Percentiles rank a stretch among this genome's conserved stretches.
phyloP scores from a whole-genome alignment of 2,888 invertebrate species.

The Polyommatus iphigenia region DNA sequence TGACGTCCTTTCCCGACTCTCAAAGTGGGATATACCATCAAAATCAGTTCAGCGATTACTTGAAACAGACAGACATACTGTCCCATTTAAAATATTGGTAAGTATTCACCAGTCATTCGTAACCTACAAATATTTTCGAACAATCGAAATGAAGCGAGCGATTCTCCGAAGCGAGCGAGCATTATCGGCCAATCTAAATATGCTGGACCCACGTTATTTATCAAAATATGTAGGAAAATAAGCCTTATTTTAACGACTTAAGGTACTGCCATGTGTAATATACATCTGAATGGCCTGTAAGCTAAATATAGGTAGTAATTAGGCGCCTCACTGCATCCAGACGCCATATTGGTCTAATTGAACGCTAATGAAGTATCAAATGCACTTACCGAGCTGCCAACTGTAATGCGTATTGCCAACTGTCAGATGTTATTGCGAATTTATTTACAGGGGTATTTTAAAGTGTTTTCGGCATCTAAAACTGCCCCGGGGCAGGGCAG shows the following conservation, averaged over 20 bases:
- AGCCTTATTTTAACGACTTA: too few species aligned
- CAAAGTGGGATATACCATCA: too few species aligned
- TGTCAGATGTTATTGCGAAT: neutral
- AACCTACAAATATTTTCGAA: neutral
- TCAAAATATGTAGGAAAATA: too few species aligned
- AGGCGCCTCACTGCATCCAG: neutral
- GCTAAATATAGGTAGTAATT: slow-evolving; percentile 4
- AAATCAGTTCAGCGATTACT: too few species aligned
- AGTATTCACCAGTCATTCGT: neutral
- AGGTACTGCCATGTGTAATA: too few species aligned
- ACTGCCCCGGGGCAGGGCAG: too few species aligned
- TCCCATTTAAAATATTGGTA: neutral
- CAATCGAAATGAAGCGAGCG: neutral
- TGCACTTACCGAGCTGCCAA: neutral
- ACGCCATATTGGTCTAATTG: slow-evolving; percentile 10
- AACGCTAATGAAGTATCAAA: slow-evolving; percentile 6
- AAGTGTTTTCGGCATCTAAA: too few species aligned
- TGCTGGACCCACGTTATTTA: too few species aligned
- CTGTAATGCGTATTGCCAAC: neutral
- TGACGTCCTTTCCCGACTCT: too few species aligned
- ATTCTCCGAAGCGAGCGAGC: neutral
- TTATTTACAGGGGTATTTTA: too few species aligned
- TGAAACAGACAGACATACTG: neutral
- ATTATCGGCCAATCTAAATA: neutral
- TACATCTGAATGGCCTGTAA: too few species aligned